phyloP scores from a whole-genome alignment of 92 coral and sea anemone genomes.

The Nematostella vectensis region DNA sequence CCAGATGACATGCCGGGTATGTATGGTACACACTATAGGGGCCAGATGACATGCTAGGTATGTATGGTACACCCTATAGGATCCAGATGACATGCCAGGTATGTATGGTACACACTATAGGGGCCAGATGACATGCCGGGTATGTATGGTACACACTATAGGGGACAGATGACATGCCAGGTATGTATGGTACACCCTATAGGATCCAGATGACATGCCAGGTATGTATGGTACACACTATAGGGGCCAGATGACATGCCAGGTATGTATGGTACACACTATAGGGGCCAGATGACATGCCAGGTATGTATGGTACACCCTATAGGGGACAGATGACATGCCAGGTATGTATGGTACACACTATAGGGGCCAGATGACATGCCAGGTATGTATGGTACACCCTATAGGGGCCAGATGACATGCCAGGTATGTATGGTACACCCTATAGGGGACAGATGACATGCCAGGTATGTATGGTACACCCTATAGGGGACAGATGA shows the following conservation, averaged over 20 bases:
- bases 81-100: background rate
- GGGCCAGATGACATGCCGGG: conserved; percentile 1
- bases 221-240: background rate
- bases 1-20: conserved; percentile 2
- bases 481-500: too few relatives aligned
- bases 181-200: background rate
- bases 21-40: background rate
- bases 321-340: too few relatives aligned
- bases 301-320: too few relatives aligned
- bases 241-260: background rate
- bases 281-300: too few relatives aligned
- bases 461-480: too few relatives aligned
- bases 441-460: too few relatives aligned
- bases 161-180: background rate
- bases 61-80: background rate
- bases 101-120: background rate
- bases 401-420: too few relatives aligned
- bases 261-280: background rate
- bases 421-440: too few relatives aligned
- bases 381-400: too few relatives aligned
- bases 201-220: background rate
- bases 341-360: too few relatives aligned
- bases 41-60: conserved; percentile 1
- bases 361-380: too few relatives aligned
- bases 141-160: background rate